These are phyloP conservation scores for Melopsittacus undulatus DNA, from an alignment of 2,797 vertebrate genomes.

Conservation along the genomic window DNA sequence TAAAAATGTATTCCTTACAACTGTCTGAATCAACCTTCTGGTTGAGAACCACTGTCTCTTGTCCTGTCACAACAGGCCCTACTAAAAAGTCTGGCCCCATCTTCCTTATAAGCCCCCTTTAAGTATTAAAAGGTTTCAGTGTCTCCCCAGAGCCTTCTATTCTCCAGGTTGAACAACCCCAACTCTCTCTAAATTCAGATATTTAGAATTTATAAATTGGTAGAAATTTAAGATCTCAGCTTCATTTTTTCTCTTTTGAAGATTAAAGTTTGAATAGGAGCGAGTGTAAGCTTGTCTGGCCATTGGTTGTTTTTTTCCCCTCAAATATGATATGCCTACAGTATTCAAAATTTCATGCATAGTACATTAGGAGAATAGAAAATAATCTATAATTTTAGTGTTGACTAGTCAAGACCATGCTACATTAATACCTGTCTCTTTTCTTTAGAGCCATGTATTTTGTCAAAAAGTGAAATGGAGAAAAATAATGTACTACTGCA, in stretches of 20 bases:
- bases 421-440: not conserved
- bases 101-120: not conserved
- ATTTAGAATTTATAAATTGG: not conserved
- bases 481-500: conserved; percentile 74
- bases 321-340: not conserved
- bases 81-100: not conserved
- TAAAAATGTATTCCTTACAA: not conserved
- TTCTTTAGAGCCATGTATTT: conserved; percentile 73
- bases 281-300: not conserved
- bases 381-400: not conserved
- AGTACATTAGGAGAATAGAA: not conserved
- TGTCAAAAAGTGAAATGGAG: conserved; percentile 75
- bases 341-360: not conserved
- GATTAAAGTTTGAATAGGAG: not conserved
- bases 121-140: not conserved
- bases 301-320: not conserved
- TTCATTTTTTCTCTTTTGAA: not conserved
- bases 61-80: not conserved
- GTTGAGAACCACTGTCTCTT: not conserved
- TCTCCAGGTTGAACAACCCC: not conserved
- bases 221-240: not conserved
- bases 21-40: not conserved
- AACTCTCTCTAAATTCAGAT: not conserved
- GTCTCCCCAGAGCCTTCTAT: not conserved
- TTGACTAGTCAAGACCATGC: not conserved